Conservation (phyloP, 2,888 invertebrate genomes). For the Timema podura region DNA sequence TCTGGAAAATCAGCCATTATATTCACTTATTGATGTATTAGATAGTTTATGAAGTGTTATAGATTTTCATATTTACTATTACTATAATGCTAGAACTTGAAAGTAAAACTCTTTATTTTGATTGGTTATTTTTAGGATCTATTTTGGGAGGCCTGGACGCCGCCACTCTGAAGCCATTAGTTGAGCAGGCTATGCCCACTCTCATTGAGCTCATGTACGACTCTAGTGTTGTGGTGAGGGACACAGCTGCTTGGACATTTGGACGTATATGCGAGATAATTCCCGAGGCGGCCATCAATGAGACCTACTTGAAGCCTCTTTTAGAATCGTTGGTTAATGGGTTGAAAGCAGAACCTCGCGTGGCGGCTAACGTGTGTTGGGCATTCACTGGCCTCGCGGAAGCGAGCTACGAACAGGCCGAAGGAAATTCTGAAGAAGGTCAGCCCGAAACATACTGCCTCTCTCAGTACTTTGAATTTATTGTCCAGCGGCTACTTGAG, state of each 20-base stretch:
- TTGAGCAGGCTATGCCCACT: constrained; percentile 95
- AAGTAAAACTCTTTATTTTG: too few relatives aligned
- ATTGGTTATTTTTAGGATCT: constrained; percentile 46
- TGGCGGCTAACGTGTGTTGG: constrained; percentile 99
- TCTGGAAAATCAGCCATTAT: too few relatives aligned
- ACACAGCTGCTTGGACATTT: constrained; percentile 98
- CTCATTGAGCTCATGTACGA: constrained; percentile 95
- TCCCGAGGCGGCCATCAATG: constrained; percentile 90
- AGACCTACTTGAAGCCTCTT: constrained; percentile 74
- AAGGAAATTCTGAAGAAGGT: constrained; percentile 51
- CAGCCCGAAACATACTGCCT: constrained; percentile 90
- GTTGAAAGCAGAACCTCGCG: constrained; percentile 85
- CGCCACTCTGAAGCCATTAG: constrained; percentile 81
- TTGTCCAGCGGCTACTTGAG: constrained; percentile 84
- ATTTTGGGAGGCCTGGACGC: constrained; percentile 89
- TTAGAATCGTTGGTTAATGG: constrained; percentile 80
- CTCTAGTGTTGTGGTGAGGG: constrained; percentile 86
- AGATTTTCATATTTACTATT: too few relatives aligned
- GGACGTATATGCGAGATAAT: constrained; percentile 97
- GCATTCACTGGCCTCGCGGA: constrained; percentile 96
- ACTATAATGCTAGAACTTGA: too few relatives aligned
- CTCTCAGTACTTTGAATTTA: constrained; percentile 89
- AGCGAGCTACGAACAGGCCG: constrained; percentile 85
- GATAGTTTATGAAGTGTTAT: too few relatives aligned
- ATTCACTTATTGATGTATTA: too few relatives aligned